Evolutionary conservation across 2,113 vertebrate species (phyloP).

Genomic region (Hystrix cristata): DNA sequence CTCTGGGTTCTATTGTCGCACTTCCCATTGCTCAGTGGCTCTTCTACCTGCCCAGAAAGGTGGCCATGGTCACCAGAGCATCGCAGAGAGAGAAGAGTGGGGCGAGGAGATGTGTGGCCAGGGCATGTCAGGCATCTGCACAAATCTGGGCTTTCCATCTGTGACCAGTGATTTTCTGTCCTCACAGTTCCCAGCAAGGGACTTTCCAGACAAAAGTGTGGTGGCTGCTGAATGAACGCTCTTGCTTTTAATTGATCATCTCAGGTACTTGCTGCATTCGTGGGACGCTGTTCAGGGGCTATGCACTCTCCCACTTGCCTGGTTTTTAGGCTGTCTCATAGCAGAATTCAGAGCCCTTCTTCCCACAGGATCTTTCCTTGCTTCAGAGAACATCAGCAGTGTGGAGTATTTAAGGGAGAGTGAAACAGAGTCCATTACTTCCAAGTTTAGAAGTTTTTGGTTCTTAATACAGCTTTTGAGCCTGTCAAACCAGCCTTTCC

Average conservation of each 20-base stretch:
- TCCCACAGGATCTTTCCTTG: neutral
- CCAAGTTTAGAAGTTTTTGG: neutral
- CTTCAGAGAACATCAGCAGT: neutral
- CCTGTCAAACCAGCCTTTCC: neutral
- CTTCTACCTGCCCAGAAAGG: neutral
- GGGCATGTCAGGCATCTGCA: rapidly evolving
- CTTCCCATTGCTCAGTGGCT: too few relatives aligned
- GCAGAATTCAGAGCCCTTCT: neutral
- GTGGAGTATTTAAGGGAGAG: too few relatives aligned
- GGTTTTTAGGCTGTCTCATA: neutral
- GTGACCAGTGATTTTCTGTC: neutral
- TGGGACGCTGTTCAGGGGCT: neutral
- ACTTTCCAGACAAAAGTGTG: neutral
- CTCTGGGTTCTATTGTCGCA: neutral
- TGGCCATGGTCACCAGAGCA: neutral
- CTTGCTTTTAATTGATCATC: neutral
- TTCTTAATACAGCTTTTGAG: neutral
- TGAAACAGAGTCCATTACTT: neutral
- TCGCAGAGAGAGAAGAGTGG: too few relatives aligned
- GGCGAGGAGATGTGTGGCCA: rapidly evolving
- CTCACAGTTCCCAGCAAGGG: too few relatives aligned
- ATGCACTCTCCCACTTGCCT: rapidly evolving
- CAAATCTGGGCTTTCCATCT: neutral
- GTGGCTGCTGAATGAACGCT: neutral
- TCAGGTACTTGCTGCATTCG: neutral